phyloP scores from a whole-genome alignment of 2,113 vertebrate genomes.

The Ptyas mucosa region DNA sequence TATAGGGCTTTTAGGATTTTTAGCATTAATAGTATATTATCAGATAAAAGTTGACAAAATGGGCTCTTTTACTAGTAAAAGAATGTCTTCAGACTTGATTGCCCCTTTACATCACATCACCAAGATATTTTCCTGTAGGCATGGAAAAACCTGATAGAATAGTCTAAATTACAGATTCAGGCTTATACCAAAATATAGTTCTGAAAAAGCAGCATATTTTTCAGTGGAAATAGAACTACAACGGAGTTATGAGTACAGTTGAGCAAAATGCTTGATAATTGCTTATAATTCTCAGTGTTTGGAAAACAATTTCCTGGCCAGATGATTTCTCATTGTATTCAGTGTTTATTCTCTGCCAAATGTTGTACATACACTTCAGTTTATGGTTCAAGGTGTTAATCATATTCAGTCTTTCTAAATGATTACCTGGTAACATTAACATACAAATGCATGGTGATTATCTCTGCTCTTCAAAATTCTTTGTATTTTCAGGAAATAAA shows the following conservation, averaged over 20 bases:
- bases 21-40: slow-evolving; percentile 1
- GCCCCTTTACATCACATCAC: slow-evolving; percentile 41
- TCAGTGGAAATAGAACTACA: slow-evolving; percentile 56
- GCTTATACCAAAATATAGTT: slow-evolving; percentile 53
- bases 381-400: slow-evolving; percentile 61
- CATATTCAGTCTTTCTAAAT: slow-evolving; percentile 52
- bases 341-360: slow-evolving; percentile 46
- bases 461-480: slow-evolving; percentile 48
- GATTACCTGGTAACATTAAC: slow-evolving; percentile 63
- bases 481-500: slow-evolving; percentile 38
- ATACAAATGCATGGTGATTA: slow-evolving; percentile 61
- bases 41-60: slow-evolving; percentile 48
- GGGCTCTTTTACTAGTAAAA: slow-evolving; percentile 43
- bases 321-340: slow-evolving; percentile 57
- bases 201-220: slow-evolving; percentile 45
- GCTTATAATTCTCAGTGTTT: slow-evolving; percentile 65
- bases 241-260: slow-evolving; percentile 53
- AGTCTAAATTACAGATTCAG: slow-evolving; percentile 34
- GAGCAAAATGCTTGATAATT: slow-evolving; percentile 67
- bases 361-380: slow-evolving; percentile 51
- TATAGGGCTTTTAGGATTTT: slow-evolving; percentile 43
- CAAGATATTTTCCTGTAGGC: slow-evolving; percentile 47
- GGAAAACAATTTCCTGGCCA: slow-evolving; percentile 67
- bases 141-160: slow-evolving; percentile 40
- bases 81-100: slow-evolving; percentile 51